Evolutionary conservation across 1,140 invertebrate genomes (phyloP).

Genomic region (Lamellibrachia luymesi): DNA sequence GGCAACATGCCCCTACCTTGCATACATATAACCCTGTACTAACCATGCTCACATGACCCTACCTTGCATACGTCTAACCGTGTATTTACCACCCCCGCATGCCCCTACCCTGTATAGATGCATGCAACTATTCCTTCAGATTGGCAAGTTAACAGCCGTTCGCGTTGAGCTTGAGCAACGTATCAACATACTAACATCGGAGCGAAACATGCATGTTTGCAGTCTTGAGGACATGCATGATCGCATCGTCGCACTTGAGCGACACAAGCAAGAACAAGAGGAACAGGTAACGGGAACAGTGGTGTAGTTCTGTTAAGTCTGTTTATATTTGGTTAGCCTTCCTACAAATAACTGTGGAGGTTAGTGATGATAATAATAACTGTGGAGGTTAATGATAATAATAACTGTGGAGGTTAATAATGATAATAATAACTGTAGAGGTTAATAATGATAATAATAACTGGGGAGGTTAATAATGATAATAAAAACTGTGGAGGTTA

Average conservation of each 20-base stretch:
- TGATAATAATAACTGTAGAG: no score
- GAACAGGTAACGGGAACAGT: constrained; percentile 56
- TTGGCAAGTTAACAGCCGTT: constrained; percentile 79
- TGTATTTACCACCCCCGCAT: no score
- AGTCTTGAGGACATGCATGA: constrained; percentile 86
- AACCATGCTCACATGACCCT: neutral
- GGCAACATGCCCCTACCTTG: neutral
- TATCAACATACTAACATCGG: constrained; percentile 66
- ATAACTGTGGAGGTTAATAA: no score
- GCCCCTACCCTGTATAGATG: no score
- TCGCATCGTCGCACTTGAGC: constrained; percentile 79
- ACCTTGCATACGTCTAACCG: neutral
- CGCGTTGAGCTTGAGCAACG: constrained; percentile 81
- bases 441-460: no score
- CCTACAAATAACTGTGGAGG: neutral
- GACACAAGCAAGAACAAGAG: constrained; percentile 81
- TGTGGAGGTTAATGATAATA: no score
- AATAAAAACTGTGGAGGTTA: no score
- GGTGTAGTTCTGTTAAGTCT: neutral
- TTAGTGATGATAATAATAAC: no score
- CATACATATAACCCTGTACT: neutral
- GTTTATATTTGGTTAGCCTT: neutral
- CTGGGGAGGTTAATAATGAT: no score
- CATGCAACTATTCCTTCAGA: constrained; percentile 54
- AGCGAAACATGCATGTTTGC: constrained; percentile 74